Evolutionary conservation across 2,888 invertebrate genomes (phyloP).

Genomic region (Pogonocherus hispidulus): DNA sequence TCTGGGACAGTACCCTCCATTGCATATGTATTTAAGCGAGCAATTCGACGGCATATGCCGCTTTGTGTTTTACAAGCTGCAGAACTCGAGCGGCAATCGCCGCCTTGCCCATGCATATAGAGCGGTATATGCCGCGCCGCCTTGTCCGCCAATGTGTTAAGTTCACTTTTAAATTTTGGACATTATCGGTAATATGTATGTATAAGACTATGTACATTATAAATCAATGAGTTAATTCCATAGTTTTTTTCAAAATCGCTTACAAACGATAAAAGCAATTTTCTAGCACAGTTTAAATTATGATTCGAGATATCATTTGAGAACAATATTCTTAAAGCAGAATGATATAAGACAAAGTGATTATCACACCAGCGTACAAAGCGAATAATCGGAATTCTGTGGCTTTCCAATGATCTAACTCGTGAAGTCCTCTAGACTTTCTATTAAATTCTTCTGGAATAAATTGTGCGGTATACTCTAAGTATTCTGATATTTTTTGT

Average conservation of each 20-base stretch:
- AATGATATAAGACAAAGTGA: slow-evolving; percentile 31
- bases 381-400: slow-evolving; percentile 26
- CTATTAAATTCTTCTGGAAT: slow-evolving; percentile 31
- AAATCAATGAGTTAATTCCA: slow-evolving; percentile 7
- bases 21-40: too few relatives aligned
- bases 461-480: slow-evolving; percentile 17
- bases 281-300: slow-evolving; percentile 21
- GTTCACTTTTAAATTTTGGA: background rate
- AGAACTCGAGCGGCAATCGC: too few relatives aligned
- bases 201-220: slow-evolving; percentile 19
- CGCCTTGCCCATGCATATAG: too few relatives aligned
- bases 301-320: slow-evolving; percentile 13
- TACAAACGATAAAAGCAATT: slow-evolving; percentile 15
- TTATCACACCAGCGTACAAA: slow-evolving; percentile 16
- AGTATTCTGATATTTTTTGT: slow-evolving; percentile 27
- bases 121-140: too few relatives aligned
- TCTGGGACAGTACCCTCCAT: slow-evolving; percentile 7
- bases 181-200: slow-evolving; percentile 18
- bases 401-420: slow-evolving; percentile 27
- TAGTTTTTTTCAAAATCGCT: slow-evolving; percentile 24
- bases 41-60: too few relatives aligned
- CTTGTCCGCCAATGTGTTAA: too few relatives aligned
- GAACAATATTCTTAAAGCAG: slow-evolving; percentile 24
- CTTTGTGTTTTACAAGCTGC: too few relatives aligned
- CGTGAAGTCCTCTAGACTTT: slow-evolving; percentile 24